Conservation (phyloP, 2,797 vertebrate genomes). For the Malurus splendens region DNA sequence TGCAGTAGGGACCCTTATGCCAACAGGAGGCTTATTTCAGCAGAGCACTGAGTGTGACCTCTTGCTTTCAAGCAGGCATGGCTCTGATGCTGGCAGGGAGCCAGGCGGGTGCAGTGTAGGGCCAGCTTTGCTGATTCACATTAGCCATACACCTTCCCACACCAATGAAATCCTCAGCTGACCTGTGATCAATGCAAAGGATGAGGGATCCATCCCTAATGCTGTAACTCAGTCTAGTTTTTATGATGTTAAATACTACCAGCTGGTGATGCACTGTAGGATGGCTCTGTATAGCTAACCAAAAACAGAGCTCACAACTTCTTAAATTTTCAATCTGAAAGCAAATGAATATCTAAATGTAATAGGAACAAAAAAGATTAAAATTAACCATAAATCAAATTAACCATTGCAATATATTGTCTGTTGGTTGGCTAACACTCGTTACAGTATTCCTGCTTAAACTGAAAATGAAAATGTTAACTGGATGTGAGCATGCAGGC, state of each 20-base stretch:
- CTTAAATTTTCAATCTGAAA: background rate
- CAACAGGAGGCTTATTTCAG: background rate
- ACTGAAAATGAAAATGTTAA: background rate
- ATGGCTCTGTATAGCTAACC: background rate
- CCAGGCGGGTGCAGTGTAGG: background rate
- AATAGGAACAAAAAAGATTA: background rate
- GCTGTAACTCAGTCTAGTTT: background rate
- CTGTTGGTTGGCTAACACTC: background rate
- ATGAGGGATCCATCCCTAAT: background rate
- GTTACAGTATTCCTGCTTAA: background rate
- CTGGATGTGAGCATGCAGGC: background rate
- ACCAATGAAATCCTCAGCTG: background rate
- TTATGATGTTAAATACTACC: background rate
- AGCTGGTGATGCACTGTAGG: background rate
- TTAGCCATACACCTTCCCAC: background rate
- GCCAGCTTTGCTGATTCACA: background rate
- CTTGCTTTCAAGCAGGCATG: background rate
- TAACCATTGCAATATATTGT: background rate
- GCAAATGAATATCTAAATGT: background rate
- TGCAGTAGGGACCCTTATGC: background rate
- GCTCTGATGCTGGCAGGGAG: background rate
- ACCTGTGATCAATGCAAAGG: accelerated
- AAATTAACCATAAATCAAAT: background rate
- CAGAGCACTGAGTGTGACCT: background rate
- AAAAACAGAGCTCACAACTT: background rate